Evolutionary conservation across 1,140 invertebrate genomes (phyloP), one percentile per base, ranked within the genome.

Genomic region (Whitmania pigra): DNA sequence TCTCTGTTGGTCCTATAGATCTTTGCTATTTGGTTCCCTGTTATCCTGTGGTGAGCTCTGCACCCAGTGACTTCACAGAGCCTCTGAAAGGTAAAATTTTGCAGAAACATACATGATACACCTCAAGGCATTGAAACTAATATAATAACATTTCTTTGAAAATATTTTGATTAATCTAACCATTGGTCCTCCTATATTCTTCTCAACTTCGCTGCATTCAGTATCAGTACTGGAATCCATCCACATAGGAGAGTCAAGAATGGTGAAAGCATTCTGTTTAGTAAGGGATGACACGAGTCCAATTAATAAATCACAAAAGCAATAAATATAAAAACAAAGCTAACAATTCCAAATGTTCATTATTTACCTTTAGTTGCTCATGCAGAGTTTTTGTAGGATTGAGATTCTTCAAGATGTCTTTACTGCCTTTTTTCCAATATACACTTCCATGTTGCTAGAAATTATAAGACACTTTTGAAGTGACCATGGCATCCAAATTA

Each of bases 391-490:
- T 87, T 15, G 86, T 84, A 0, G 90, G 83, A 75, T 90, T 85
- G 25, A 95, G 83, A 67, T 82, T 86, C 72, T 81, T 77, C 1
- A 97, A 82, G 0, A 85, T 84, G 22, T 85, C 76, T 71, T 86
- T 83, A 20, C 90, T 88, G 40, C 89, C 89, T 75, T 86, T 88
- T 67, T 87, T 86, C 94, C 94, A 97, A 83, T 91, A 97, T 7
- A 97, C 89, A 71, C 92, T 94, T 0, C 94, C 93, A 83, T 97
- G 94, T 91, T 97, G 94, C 90, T 95, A 78, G 3, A 76, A 76
- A 72, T 53, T 73, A 40, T 73, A 71, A 20, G 5, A n/a, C 54
- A 69, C 20, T 5, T 49, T 63, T 13, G 20, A 31, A 20, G 1
- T 63, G 57, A 63, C 18, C 11, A 63, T 63, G 20, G 18, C 22